Evolutionary conservation across 37 sponge, comb jelly and placozoan genomes (phyloP).

Genomic region (Bolinopsis microptera): DNA sequence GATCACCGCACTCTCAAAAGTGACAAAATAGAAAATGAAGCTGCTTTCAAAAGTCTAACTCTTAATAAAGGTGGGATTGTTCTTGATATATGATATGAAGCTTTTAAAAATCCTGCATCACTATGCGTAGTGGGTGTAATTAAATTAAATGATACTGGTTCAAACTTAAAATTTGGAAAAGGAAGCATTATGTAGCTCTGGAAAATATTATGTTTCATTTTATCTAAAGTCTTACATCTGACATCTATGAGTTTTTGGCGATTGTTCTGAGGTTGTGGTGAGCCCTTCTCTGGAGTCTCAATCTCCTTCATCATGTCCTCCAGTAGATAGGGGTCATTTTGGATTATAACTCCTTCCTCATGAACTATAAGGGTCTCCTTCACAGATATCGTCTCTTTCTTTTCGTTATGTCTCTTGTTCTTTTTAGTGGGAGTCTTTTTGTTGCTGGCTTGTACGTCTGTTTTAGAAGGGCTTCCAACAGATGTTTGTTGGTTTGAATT

Average conservation of each 20-base stretch:
- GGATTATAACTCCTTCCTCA: not conserved
- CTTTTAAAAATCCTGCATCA: not conserved
- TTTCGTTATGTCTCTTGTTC: not conserved
- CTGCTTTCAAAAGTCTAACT: not conserved
- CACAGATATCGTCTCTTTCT: not conserved
- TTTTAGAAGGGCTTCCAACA: not conserved
- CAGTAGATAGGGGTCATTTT: not conserved
- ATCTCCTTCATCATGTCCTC: conserved; percentile 29
- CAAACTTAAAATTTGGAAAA: not conserved
- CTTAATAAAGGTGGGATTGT: not conserved
- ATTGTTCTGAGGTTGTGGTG: not conserved
- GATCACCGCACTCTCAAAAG: not conserved
- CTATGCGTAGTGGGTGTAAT: not conserved
- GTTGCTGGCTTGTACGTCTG: not conserved
- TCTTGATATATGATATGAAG: not conserved
- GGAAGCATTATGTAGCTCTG: not conserved
- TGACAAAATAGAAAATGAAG: not conserved
- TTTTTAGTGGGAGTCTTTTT: not conserved
- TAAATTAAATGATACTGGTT: not conserved
- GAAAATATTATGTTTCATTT: not conserved
- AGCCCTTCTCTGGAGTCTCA: not conserved
- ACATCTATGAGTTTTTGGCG: not conserved
- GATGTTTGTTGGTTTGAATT: not conserved
- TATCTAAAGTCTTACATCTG: not conserved
- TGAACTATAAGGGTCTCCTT: not conserved